Percentiles rank a stretch among this genome's conserved stretches.
Evolutionary conservation across 2,113 vertebrate genomes (phyloP).

Genomic region (Alligator sinensis): DNA sequence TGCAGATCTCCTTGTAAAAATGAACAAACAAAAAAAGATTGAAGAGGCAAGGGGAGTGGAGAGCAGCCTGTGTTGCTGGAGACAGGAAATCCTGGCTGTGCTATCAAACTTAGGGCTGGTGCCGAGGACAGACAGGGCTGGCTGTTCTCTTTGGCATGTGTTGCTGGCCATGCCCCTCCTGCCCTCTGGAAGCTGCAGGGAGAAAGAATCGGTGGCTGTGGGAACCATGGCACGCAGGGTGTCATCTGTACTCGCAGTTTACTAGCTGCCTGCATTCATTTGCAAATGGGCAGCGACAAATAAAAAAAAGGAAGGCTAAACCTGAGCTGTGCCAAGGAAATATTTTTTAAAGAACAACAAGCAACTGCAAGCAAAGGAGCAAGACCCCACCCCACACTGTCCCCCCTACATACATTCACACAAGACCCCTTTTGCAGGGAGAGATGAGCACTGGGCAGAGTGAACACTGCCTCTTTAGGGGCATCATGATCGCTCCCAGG

Average conservation of each 20-base stretch:
- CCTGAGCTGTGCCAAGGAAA: not conserved
- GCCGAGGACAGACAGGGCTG: not conserved
- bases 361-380: not conserved
- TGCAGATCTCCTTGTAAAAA: slow-evolving; percentile 29
- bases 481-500: not conserved
- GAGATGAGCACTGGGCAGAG: not conserved
- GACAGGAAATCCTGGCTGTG: not conserved
- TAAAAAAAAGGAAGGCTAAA: not conserved
- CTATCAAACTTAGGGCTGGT: not conserved
- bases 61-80: not conserved
- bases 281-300: not conserved
- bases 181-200: not conserved
- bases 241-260: not conserved
- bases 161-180: not conserved
- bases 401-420: not conserved
- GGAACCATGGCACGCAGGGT: not conserved
- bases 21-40: not conserved
- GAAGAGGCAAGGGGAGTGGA: slow-evolving; percentile 12
- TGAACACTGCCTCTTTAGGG: not conserved
- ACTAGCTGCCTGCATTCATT: not conserved
- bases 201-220: not conserved
- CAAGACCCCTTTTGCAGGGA: not conserved
- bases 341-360: accelerated
- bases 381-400: not conserved
- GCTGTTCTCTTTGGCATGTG: not conserved